A percentile compares a stretch with the other conserved stretches of the same genome.
phyloP scores from a whole-genome alignment of 2,113 vertebrate species.

The Galemys pyrenaicus region DNA sequence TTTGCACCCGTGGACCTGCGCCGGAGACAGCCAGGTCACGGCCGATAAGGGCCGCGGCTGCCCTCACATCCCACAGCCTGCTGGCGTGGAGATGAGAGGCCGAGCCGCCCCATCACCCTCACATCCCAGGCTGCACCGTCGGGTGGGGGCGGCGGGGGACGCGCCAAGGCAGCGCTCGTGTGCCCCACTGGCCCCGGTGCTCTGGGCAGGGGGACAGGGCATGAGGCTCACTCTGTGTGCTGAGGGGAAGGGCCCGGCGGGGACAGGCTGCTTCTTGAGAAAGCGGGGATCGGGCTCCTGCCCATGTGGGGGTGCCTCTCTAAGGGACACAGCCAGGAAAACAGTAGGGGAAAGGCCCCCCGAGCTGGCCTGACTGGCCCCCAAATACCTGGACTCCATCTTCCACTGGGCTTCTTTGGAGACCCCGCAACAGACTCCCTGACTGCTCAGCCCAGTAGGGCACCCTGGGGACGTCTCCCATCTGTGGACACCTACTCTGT shows the following conservation, averaged over 20 bases:
- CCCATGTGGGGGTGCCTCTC: neutral
- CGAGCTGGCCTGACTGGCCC: neutral
- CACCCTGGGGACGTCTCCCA: neutral
- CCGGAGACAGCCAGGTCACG: neutral
- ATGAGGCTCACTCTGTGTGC: neutral
- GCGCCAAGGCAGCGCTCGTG: too few relatives aligned
- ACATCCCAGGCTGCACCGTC: too few relatives aligned
- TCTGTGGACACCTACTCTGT: neutral
- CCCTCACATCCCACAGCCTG: too few relatives aligned
- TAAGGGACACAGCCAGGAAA: too few relatives aligned
- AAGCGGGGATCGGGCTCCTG: neutral
- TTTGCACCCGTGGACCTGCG: conserved; percentile 79
- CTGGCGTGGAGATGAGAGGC: too few relatives aligned
- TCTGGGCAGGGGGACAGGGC: fast-evolving
- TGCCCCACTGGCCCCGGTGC: too few relatives aligned
- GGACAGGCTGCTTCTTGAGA: neutral
- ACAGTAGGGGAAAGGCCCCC: too few relatives aligned
- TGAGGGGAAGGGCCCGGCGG: neutral
- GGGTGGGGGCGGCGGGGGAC: too few relatives aligned
- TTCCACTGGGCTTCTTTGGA: neutral
- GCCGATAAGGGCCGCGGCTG: neutral
- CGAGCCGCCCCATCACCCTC: too few relatives aligned
- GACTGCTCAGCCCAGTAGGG: neutral
- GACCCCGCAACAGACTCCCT: neutral
- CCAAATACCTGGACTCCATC: neutral